These are phyloP conservation scores for Tineola bisselliella DNA, from an alignment of 2,888 invertebrate genomes.

Conservation along the genomic window DNA sequence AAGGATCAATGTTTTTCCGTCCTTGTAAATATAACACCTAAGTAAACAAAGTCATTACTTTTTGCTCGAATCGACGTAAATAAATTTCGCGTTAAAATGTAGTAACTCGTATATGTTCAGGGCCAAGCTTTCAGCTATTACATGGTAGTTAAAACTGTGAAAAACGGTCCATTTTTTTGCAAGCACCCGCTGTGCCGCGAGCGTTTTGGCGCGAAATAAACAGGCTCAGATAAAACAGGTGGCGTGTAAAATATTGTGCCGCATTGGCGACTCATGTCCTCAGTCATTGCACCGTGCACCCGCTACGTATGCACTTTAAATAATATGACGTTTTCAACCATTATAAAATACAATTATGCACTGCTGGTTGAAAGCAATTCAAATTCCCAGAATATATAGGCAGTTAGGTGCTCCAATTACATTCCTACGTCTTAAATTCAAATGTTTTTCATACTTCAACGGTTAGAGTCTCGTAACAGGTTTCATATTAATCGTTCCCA, in stretches of 20 bases:
- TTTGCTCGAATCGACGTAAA: background rate
- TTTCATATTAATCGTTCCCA: conserved; percentile 1
- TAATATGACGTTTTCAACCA: background rate
- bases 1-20: background rate
- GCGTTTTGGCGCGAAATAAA: conserved; percentile 40
- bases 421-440: background rate
- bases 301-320: background rate
- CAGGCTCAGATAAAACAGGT: conserved; percentile 53
- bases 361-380: no score
- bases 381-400: background rate
- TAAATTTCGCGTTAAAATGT: background rate
- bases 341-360: conserved; percentile 4
- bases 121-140: conserved; percentile 14
- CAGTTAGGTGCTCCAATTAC: background rate
- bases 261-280: conserved; percentile 38
- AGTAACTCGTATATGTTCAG: background rate
- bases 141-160: conserved; percentile 13
- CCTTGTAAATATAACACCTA: background rate
- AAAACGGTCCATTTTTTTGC: conserved; percentile 9
- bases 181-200: conserved; percentile 17
- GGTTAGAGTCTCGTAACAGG: background rate
- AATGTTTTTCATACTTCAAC: background rate
- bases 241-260: conserved; percentile 48
- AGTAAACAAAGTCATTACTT: background rate
- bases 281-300: background rate